Percentiles rank a stretch among this genome's conserved stretches.
These are phyloP conservation scores for Penaeus chinensis DNA, from an alignment of 1,140 invertebrate genomes.

Conservation along the genomic window DNA sequence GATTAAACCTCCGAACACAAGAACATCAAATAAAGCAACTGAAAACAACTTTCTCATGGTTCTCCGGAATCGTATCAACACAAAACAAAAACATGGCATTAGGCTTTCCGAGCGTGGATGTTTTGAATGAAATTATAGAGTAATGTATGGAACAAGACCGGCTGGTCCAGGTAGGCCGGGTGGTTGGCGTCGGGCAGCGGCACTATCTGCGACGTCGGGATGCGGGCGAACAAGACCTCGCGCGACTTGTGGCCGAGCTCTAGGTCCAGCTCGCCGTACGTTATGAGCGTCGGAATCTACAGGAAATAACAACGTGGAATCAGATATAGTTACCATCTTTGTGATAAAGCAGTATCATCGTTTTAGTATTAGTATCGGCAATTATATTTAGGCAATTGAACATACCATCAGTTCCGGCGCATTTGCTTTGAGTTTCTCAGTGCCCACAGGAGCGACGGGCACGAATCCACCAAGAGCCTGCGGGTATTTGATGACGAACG, in stretches of 20 bases:
- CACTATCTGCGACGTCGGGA: slow-evolving; percentile 66
- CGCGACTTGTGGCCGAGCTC: slow-evolving; percentile 65
- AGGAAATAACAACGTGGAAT: slow-evolving; percentile 32
- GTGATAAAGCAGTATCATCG: too few relatives aligned
- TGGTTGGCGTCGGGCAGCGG: slow-evolving; percentile 67
- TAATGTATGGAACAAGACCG: slow-evolving; percentile 67
- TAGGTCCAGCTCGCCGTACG: slow-evolving; percentile 68
- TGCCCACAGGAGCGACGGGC: slow-evolving; percentile 15
- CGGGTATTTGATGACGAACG: not conserved
- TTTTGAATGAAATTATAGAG: slow-evolving; percentile 68
- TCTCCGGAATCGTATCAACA: too few relatives aligned
- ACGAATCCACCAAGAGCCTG: slow-evolving; percentile 3
- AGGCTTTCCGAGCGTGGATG: not conserved
- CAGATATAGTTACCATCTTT: too few relatives aligned
- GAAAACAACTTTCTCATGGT: too few relatives aligned
- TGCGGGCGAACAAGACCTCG: slow-evolving; percentile 64
- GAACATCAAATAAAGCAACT: too few relatives aligned
- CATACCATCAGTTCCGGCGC: not conserved
- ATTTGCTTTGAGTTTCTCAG: not conserved
- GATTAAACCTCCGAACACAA: too few relatives aligned
- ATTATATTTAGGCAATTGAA: too few relatives aligned
- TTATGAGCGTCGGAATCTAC: slow-evolving; percentile 69
- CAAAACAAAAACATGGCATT: too few relatives aligned
- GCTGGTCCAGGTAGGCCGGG: slow-evolving; percentile 69
- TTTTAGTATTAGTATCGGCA: too few relatives aligned